Base-by-base conservation (phyloP, 2,113 vertebrate species). In the Syngnathus scovelli region DNA sequence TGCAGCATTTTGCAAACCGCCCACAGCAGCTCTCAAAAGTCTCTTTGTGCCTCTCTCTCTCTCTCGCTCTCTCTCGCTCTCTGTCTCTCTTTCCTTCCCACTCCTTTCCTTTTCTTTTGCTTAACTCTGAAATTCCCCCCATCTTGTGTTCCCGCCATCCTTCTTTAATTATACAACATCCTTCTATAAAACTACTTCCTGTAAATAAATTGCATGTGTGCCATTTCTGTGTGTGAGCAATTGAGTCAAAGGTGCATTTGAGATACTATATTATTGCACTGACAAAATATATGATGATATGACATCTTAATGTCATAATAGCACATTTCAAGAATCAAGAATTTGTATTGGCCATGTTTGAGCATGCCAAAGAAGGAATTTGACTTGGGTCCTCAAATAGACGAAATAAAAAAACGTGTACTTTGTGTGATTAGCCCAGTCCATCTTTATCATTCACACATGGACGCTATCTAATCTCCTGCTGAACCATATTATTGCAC, bases 1-100 rank as follows among this genome's bases (percentile, higher is more conserved):
- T 27, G 56, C 37, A 67, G 72, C 68, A 67, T 78, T 83, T 83
- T 48, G 36, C 70, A 80, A 74, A 78, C 65, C 71, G 13, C 84
- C 83, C 82, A 82, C 75, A 54, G 78, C 75, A 78, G 68, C 41
- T 69, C 7, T 73, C 68, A 75, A 41, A 62, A 43, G 60, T 6
- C 60, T 62, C 39, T 62, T 27, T 62, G 58, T 60, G 58, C 49
- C 10, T 61, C 38, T 61, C 36, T 19, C 36, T 60, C 19, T 23
- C 23, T 23, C 10, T 61, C 38, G 41, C 36, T 19, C 36, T 60
- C 19, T 23, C 23, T 23, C 23, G 23, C 23, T 33, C 3, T 33
- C n/a, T n/a, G n/a, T n/a, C 27, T 38, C 19, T 59, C 33, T 33
- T 13, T 58, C 16, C n/a, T 15, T 23, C 70, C 76, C 64, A 77